Evolutionary conservation across 2,113 vertebrate genomes (phyloP), one percentile per base, ranked within the genome.

Genomic region (Odontesthes bonariensis): DNA sequence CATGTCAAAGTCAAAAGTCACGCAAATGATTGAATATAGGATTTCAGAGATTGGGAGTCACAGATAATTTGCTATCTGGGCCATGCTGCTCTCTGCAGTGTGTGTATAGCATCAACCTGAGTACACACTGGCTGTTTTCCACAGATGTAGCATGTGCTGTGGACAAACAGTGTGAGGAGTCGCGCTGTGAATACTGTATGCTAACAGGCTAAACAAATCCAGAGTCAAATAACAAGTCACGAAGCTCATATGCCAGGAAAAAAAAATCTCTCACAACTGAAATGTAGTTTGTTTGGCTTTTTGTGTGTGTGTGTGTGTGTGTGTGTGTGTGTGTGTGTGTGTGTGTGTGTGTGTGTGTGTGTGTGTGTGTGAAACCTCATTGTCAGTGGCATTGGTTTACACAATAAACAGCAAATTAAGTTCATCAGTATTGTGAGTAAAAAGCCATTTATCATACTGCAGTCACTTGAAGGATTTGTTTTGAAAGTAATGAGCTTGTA

Each of bases 81-180:
- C 62, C 66, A 65, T 58, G 54, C 69, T 73, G 67, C 52, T 33
- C 68, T 42, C 55, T 40, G 71, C 73, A 35, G 56, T 75, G 72
- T 86, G 84, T 86, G 84, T 52, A 58, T 80, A 60, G 65, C 55
- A 69, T 79, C 86, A 86, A 74, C 85, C 86, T 90, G 85, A 85
- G 79, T 67, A 89, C 86, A 92, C 88, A 84, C 75, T 87, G 84
- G 83, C 71, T 23, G n/a, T 73, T 84, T 62, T 75, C 79, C 80
- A 79, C 77, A 16, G 69, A 86, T 87, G 77, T 53, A 3, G 67
- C 78, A 78, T 82, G 81, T 82, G 57, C 86, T 55, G 73, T 80
- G 73, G 69, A 81, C 82, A 83, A 88, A 91, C 87, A 90, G 52
- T 19, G 51, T 61, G 62, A 22, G 61, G 35, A 57, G 61, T 51